Evolutionary conservation across 2,888 invertebrate genomes (phyloP).

Genomic region (Aleiodes testaceus): DNA sequence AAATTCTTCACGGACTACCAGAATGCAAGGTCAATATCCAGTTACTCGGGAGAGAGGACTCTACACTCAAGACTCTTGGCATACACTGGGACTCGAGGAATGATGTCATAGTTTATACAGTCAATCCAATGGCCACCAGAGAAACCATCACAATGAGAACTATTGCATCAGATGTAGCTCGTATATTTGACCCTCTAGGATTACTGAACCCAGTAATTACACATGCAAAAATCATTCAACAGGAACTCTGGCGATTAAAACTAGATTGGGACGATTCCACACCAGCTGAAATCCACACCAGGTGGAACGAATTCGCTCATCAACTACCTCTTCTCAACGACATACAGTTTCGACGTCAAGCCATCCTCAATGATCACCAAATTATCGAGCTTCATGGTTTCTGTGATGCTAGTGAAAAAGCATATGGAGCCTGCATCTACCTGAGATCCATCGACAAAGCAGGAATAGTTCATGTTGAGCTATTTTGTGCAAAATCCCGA

Average conservation of each 20-base stretch:
- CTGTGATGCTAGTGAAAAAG: slow-evolving; percentile 54
- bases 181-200: slow-evolving; percentile 42
- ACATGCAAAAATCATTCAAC: slow-evolving; percentile 46
- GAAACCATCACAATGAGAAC: slow-evolving; percentile 31
- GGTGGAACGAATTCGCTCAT: slow-evolving; percentile 37
- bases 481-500: slow-evolving; percentile 34
- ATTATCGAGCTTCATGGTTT: slow-evolving; percentile 50
- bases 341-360: slow-evolving; percentile 36
- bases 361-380: slow-evolving; percentile 30
- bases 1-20: slow-evolving; percentile 16
- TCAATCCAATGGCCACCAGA: slow-evolving; percentile 8
- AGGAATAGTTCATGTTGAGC: background rate
- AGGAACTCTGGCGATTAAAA: slow-evolving; percentile 46
- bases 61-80: slow-evolving; percentile 43
- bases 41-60: slow-evolving; percentile 10
- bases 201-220: slow-evolving; percentile 32
- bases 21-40: slow-evolving; percentile 30
- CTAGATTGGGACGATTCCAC: slow-evolving; percentile 51
- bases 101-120: slow-evolving; percentile 42
- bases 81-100: slow-evolving; percentile 42
- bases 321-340: slow-evolving; percentile 35
- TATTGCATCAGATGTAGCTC: slow-evolving; percentile 37
- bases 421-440: slow-evolving; percentile 53
- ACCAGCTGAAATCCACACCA: slow-evolving; percentile 35
- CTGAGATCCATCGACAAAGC: slow-evolving; percentile 14